Conservation (phyloP, 2,797 vertebrate species). For the Enteromius thamalakanensis region DNA sequence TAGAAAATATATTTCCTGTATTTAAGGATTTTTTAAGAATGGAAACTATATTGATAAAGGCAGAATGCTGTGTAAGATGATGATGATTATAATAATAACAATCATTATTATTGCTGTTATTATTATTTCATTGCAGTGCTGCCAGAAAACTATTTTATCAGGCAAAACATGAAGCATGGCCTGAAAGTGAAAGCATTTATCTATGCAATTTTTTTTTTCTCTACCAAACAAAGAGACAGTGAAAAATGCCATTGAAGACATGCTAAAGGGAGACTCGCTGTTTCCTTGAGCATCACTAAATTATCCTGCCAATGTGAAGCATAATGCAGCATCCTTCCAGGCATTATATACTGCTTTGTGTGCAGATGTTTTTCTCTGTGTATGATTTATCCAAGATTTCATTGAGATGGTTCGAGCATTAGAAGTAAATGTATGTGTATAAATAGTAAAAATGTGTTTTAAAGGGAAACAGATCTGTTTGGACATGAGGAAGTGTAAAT, state of each 20-base stretch:
- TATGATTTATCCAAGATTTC: not conserved
- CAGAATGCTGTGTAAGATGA: not conserved
- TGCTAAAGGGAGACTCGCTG: not conserved
- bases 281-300: constrained; percentile 3
- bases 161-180: not conserved
- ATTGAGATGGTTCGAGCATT: not conserved
- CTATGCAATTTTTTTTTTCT: not conserved
- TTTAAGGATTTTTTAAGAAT: not conserved
- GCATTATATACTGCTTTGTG: not conserved
- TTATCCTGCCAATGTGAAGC: not conserved
- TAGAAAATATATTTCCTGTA: not conserved
- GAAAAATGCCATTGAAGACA: not conserved
- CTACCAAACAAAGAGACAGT: not conserved
- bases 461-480: not conserved
- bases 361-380: not conserved
- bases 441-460: not conserved
- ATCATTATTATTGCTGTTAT: not conserved
- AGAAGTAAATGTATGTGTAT: not conserved
- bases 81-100: not conserved
- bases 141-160: not conserved
- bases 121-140: not conserved
- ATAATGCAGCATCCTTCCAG: not conserved
- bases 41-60: not conserved
- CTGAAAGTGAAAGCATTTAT: not conserved
- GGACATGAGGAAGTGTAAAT: not conserved